Conservation (phyloP, 2,797 vertebrate genomes). For the Sebastes vulpes region DNA sequence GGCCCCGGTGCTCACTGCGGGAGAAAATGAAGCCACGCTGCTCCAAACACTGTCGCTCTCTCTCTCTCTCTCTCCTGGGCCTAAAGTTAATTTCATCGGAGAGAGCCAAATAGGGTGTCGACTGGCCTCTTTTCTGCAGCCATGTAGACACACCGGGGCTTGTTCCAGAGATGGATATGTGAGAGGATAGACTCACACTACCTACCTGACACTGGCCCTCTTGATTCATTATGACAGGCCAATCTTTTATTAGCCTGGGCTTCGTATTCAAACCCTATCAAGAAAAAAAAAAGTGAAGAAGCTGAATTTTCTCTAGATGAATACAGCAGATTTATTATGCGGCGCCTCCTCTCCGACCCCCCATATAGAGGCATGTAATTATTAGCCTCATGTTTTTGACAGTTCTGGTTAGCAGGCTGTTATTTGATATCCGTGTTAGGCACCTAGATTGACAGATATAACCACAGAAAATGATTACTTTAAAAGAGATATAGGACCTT, state of each 20-base stretch:
- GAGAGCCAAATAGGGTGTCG: constrained; percentile 72
- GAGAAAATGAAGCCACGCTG: constrained; percentile 84
- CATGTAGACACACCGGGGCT: constrained; percentile 58
- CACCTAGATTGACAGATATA: constrained; percentile 58
- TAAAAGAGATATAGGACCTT: constrained; percentile 37
- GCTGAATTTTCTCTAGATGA: constrained; percentile 83
- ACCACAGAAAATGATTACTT: constrained; percentile 63
- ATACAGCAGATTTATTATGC: constrained; percentile 88
- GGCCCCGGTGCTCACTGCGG: constrained; percentile 69
- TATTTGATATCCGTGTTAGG: constrained; percentile 73
- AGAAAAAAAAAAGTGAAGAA: constrained; percentile 75
- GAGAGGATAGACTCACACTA: constrained; percentile 85
- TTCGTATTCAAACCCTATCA: constrained; percentile 87
- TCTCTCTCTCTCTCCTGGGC: constrained; percentile 78
- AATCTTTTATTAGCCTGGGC: constrained; percentile 89
- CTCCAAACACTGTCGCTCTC: constrained; percentile 76
- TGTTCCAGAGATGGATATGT: constrained; percentile 81
- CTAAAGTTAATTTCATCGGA: constrained; percentile 81
- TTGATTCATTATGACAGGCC: constrained; percentile 89
- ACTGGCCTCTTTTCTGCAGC: constrained; percentile 65
- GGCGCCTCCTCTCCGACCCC: constrained; percentile 49
- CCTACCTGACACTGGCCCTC: constrained; percentile 82
- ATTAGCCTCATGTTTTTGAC: constrained; percentile 83
- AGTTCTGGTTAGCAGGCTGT: constrained; percentile 78
- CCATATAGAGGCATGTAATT: constrained; percentile 80